These are phyloP conservation scores for Chaunax sp. DNA, from an alignment of 2,797 vertebrate genomes.

Conservation along the genomic window DNA sequence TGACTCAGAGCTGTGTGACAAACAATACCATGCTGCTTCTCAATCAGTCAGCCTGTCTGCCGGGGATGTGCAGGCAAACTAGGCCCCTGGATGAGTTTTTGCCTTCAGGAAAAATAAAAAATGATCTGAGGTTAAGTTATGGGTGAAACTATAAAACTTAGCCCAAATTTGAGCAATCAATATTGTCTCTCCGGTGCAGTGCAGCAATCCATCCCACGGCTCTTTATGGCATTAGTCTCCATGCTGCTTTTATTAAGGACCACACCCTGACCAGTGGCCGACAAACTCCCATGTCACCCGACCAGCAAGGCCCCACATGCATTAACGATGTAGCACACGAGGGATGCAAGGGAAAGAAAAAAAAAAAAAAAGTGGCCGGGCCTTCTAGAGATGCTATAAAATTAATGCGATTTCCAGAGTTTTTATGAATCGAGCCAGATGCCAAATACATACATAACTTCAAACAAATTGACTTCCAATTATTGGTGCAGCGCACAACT, in stretches of 20 bases:
- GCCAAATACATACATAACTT: conserved; percentile 89
- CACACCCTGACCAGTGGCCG: conserved; percentile 71
- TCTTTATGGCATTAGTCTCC: conserved; percentile 47
- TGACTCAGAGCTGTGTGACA: conserved; percentile 77
- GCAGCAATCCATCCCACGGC: conserved; percentile 56
- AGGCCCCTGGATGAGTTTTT: conserved; percentile 54
- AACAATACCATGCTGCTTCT: conserved; percentile 78
- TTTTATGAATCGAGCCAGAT: conserved; percentile 86
- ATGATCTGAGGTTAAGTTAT: conserved; percentile 58
- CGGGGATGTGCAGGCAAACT: conserved; percentile 64
- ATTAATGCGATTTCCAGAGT: conserved; percentile 87
- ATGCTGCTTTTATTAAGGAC: conserved; percentile 76
- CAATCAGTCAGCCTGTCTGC: conserved; percentile 73
- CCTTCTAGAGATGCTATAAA: conserved; percentile 80
- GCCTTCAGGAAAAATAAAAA: conserved; percentile 50
- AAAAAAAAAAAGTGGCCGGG: conserved; percentile 66
- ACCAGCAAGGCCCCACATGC: conserved; percentile 63
- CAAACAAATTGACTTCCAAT: conserved; percentile 91
- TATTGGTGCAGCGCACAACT: conserved; percentile 83
- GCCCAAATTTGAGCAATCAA: conserved; percentile 29
- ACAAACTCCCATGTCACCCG: conserved; percentile 78
- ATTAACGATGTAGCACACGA: conserved; percentile 72
- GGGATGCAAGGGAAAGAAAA: conserved; percentile 29
- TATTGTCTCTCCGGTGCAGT: conserved; percentile 2
- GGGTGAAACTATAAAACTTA: conserved; percentile 49